These are phyloP conservation scores for Anas platyrhynchos DNA, from an alignment of 2,113 vertebrate species.

Conservation along the genomic window DNA sequence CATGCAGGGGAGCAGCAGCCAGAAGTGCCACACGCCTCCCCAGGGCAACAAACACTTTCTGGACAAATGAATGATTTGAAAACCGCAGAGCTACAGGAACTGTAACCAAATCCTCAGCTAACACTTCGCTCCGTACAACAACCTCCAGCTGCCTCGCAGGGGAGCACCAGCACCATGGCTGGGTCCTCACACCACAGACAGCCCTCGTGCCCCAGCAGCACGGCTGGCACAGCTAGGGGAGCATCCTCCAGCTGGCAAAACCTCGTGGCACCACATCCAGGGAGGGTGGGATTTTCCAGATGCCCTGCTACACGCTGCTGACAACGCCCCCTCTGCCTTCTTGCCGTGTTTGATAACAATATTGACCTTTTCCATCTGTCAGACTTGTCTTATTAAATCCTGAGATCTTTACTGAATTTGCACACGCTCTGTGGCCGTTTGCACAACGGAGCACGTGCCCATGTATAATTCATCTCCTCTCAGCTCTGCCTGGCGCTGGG, in stretches of 20 bases:
- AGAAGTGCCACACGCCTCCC: neutral
- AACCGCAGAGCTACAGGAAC: neutral
- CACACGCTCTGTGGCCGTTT: constrained; percentile 39
- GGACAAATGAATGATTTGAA: neutral
- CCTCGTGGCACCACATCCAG: neutral
- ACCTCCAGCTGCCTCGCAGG: neutral
- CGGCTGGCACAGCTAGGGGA: neutral
- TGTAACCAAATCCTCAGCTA: neutral
- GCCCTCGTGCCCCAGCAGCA: neutral
- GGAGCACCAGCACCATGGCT: neutral
- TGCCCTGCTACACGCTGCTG: constrained; percentile 1
- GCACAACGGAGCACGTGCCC: constrained; percentile 55
- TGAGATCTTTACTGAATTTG: constrained; percentile 62
- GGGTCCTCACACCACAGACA: neutral
- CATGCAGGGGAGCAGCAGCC: fast-evolving
- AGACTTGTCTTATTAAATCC: constrained; percentile 62
- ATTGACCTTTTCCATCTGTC: constrained; percentile 71
- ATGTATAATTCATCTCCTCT: constrained; percentile 69
- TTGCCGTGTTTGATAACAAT: constrained; percentile 2
- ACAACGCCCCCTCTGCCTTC: constrained; percentile 41
- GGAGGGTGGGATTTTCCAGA: constrained; percentile 11
- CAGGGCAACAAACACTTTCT: neutral
- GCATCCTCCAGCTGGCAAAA: neutral
- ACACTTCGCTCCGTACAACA: neutral
- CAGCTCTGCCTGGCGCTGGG: neutral